Percentiles rank a stretch among this genome's conserved stretches.
phyloP scores from a whole-genome alignment of 2,797 vertebrate genomes.

The Sebastolobus altivelis region DNA sequence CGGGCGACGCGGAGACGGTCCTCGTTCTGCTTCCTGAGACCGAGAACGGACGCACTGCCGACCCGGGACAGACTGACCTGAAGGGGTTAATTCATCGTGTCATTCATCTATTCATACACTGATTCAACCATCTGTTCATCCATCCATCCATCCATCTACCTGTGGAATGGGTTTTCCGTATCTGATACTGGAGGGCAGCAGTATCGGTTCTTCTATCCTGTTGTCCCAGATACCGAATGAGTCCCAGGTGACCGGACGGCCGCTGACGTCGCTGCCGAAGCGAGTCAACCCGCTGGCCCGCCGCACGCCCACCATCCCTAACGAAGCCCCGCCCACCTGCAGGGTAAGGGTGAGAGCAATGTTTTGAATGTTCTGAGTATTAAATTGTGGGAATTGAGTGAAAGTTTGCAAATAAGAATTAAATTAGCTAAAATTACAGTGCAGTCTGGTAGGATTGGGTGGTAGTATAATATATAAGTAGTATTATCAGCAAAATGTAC shows the following conservation, averaged over 20 bases:
- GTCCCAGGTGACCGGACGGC: conserved; percentile 83
- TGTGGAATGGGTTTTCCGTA: conserved; percentile 87
- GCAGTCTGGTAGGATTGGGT: too few species aligned
- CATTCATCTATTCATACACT: not conserved
- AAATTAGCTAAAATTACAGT: not conserved
- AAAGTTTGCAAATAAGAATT: not conserved
- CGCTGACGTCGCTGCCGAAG: conserved; percentile 2
- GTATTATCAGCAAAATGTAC: not conserved
- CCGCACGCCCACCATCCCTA: conserved; percentile 19
- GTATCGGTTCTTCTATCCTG: conserved; percentile 90
- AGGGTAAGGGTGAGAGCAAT: not conserved
- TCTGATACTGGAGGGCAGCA: conserved; percentile 90
- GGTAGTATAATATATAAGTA: too few species aligned
- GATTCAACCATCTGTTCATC: not conserved
- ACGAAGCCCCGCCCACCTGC: conserved; percentile 33
- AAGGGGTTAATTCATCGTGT: conserved; percentile 5
- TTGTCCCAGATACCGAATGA: conserved; percentile 94
- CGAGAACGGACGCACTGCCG: conserved; percentile 88
- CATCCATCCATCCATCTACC: conserved; percentile 19
- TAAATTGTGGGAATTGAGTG: not conserved
- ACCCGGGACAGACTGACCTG: conserved; percentile 91
- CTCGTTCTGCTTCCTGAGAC: conserved; percentile 92
- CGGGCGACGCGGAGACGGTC: conserved; percentile 88
- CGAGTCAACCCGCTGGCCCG: conserved; percentile 21
- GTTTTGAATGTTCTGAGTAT: not conserved